Evolutionary conservation across 2,113 vertebrate species (phyloP).

Genomic region (Morone saxatilis): DNA sequence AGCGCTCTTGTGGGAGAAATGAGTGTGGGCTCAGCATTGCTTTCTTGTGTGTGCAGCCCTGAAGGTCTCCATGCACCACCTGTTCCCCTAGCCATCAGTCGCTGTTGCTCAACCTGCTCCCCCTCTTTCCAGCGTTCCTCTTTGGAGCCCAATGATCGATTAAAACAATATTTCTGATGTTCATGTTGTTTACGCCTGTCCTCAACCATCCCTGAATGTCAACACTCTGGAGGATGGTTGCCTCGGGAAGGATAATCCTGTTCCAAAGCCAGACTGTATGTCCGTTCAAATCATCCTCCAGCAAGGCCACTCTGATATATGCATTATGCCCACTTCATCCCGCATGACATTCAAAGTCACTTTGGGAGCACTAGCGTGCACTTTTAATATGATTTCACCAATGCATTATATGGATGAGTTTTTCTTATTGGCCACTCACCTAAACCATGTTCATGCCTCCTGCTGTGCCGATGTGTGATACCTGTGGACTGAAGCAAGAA

Average conservation of each 20-base stretch:
- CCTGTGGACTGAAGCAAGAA: slow-evolving; percentile 48
- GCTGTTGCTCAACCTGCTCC: slow-evolving; percentile 48
- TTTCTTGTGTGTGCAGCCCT: slow-evolving; percentile 55
- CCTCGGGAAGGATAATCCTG: slow-evolving; percentile 77
- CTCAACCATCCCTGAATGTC: slow-evolving; percentile 80
- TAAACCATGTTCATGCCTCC: slow-evolving; percentile 65
- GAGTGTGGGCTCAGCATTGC: slow-evolving; percentile 43
- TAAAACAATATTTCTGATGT: slow-evolving; percentile 79
- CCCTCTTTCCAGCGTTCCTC: slow-evolving; percentile 30
- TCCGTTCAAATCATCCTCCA: slow-evolving; percentile 74
- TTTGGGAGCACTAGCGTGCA: slow-evolving; percentile 73
- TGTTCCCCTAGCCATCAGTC: slow-evolving; percentile 70
- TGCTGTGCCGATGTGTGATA: slow-evolving; percentile 53
- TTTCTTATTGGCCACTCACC: slow-evolving; percentile 75
- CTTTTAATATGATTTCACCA: slow-evolving; percentile 82
- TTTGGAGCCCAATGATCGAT: slow-evolving; percentile 73
- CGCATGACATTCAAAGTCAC: slow-evolving; percentile 81
- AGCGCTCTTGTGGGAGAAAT: slow-evolving; percentile 45
- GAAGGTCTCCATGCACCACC: slow-evolving; percentile 72
- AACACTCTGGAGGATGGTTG: slow-evolving; percentile 73
- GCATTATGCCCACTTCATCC: slow-evolving; percentile 77
- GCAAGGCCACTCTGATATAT: slow-evolving; percentile 77
- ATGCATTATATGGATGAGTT: slow-evolving; percentile 83
- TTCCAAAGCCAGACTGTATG: slow-evolving; percentile 73
- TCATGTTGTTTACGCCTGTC: slow-evolving; percentile 78